Evolutionary conservation across 2,797 vertebrate genomes (phyloP).

Genomic region (Okamejei kenojei): DNA sequence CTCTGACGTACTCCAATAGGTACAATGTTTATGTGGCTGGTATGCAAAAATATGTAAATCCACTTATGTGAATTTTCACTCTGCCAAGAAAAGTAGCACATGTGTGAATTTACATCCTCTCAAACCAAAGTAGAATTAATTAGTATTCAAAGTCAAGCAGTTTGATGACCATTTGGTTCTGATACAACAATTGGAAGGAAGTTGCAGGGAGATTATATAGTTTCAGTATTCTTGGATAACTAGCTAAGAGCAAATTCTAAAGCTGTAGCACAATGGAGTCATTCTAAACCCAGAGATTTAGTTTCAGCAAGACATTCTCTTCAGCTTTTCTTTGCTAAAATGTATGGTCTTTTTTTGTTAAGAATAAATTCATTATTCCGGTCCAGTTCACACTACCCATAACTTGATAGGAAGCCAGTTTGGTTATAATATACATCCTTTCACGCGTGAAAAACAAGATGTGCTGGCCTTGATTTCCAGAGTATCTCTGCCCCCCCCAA

Average conservation of each 20-base stretch:
- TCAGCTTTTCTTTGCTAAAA: not conserved
- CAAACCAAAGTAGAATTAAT: not conserved
- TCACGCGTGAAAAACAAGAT: not conserved
- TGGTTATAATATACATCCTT: not conserved
- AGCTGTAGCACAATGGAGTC: not conserved
- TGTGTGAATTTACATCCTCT: not conserved
- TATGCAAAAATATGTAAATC: no score
- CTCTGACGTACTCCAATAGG: no score
- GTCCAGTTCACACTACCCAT: not conserved
- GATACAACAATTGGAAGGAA: not conserved
- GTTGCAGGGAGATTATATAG: not conserved
- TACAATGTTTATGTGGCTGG: no score
- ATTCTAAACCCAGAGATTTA: not conserved
- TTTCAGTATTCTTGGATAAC: not conserved
- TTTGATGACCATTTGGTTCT: not conserved
- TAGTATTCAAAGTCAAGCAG: not conserved
- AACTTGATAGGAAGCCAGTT: not conserved
- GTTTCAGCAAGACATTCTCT: not conserved
- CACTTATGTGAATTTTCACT: no score
- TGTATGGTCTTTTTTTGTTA: not conserved
- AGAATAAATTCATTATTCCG: not conserved
- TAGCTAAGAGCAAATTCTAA: not conserved
- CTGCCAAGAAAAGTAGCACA: not conserved
- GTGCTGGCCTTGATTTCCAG: not conserved
- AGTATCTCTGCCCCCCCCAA: not conserved